Conservation (phyloP, 1,140 invertebrate species). For the Ylistrum balloti region DNA sequence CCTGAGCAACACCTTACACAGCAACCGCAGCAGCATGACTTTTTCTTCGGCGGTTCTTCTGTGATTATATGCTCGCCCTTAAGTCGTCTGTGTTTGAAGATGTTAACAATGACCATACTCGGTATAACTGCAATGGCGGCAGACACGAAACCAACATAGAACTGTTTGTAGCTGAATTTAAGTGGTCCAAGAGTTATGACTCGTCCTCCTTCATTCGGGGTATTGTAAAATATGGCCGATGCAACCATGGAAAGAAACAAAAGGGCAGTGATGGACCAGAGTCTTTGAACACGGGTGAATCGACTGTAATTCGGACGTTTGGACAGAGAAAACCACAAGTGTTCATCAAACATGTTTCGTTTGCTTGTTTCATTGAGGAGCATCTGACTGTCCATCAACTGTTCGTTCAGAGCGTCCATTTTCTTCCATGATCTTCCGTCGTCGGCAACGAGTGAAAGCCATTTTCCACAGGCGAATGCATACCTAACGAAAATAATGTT, state of each 20-base stretch:
- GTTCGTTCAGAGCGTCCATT: neutral
- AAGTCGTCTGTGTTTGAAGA: constrained; percentile 42
- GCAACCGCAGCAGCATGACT: neutral
- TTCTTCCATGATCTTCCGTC: constrained; percentile 42
- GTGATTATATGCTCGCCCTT: neutral
- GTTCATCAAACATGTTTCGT: constrained; percentile 53
- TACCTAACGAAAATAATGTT: constrained; percentile 42
- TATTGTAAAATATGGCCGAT: constrained; percentile 54
- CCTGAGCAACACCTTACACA: neutral
- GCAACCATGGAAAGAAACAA: constrained; percentile 49
- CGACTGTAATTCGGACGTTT: constrained; percentile 52
- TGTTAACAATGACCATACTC: constrained; percentile 17
- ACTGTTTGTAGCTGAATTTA: constrained; percentile 42
- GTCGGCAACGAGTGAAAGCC: constrained; percentile 47
- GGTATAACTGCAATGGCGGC: constrained; percentile 41
- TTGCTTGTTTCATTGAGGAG: constrained; percentile 44
- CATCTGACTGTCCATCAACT: neutral
- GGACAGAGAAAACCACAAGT: constrained; percentile 56
- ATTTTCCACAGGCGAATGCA: constrained; percentile 56
- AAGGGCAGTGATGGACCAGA: constrained; percentile 49
- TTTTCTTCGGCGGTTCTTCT: neutral
- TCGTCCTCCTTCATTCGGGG: neutral
- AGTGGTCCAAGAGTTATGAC: constrained; percentile 22
- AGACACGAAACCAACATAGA: constrained; percentile 51
- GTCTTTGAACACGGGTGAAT: constrained; percentile 55